phyloP scores from a whole-genome alignment of 2,797 vertebrate species.

The Enteromius trimaculatus region DNA sequence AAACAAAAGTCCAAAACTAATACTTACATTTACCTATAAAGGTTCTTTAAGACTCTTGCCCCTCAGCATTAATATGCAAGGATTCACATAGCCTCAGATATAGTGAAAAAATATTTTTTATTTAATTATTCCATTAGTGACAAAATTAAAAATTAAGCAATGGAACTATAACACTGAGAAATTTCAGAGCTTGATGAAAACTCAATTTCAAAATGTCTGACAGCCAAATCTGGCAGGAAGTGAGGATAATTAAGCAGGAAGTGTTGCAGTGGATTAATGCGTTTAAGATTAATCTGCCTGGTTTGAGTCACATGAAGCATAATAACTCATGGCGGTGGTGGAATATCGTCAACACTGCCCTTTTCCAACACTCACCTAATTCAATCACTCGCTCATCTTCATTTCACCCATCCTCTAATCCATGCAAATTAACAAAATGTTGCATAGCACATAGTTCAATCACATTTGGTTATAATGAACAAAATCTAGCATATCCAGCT shows the following conservation, averaged over 20 bases:
- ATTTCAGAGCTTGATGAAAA: slow-evolving; percentile 10
- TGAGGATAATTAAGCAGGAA: slow-evolving; percentile 10
- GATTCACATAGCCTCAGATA: not conserved
- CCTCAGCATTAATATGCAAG: not conserved
- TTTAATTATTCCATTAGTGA: not conserved
- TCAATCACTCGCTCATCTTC: slow-evolving; percentile 41
- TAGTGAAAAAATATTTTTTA: not conserved
- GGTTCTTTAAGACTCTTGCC: not conserved
- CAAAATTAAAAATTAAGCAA: slow-evolving; percentile 13
- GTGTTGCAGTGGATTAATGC: not conserved
- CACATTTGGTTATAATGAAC: not conserved
- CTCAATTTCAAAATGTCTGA: slow-evolving; percentile 21
- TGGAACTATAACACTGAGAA: not conserved
- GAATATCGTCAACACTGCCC: slow-evolving; percentile 43
- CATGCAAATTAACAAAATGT: slow-evolving; percentile 19
- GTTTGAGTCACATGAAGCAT: slow-evolving; percentile 20
- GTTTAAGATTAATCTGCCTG: slow-evolving; percentile 24
- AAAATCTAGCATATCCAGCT: not conserved
- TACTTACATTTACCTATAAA: not conserved
- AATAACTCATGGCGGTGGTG: slow-evolving; percentile 31
- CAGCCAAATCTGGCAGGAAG: slow-evolving; percentile 7
- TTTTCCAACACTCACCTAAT: slow-evolving; percentile 40
- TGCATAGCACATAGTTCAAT: not conserved
- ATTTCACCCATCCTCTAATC: slow-evolving; percentile 6
- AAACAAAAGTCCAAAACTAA: not conserved